Evolutionary conservation across 1,140 invertebrate species (phyloP), one percentile per base, ranked within the genome.

Genomic region (Uloborus diversus): DNA sequence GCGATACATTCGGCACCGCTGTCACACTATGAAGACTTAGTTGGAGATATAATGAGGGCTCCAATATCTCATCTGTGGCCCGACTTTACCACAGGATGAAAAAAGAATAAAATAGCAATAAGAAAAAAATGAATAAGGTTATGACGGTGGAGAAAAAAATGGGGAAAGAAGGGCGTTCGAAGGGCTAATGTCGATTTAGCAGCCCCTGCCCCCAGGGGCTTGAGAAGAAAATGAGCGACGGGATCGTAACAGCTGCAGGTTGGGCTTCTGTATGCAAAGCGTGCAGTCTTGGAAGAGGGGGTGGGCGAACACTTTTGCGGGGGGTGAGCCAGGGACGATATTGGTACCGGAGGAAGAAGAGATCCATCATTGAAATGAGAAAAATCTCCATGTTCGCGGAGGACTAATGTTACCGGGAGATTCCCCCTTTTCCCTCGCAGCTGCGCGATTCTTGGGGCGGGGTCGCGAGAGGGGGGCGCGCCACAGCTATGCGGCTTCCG

Each of bases 291-390:
- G 5, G 9, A 32, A 4, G 13, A 28, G 32, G 42, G 17, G 42
- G 57, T 42, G 57, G 30, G 70, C 28, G 11, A 59, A 28, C 28
- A 17, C 56, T 28, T 25, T 25, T 53, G 3, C 9, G 56, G 33
- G n/a, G 69, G 27, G 53, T 23, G 51, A 28, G 73, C 47, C 30
- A 66, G 47, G 73, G 61, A 65, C 62, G 73, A 78, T 78, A 78
- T 78, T 78, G 73, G 62, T n/a, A 62, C 35, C 35, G 7, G 7
- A 13, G 71, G 28, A 64, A 51, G 61, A 66, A 66, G 73, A 78
- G 73, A 78, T 78, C 73, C 73, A 78, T 78, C 73, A 78, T 78
- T 78, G 73, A 78, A 78, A 78, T 78, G 73, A 78, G 73, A 78
- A 78, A 78, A 78, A 78, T 78, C 73, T 66, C 73, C 73, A 75